Conservation (phyloP, 2,113 vertebrate genomes). For the Struthio camelus region DNA sequence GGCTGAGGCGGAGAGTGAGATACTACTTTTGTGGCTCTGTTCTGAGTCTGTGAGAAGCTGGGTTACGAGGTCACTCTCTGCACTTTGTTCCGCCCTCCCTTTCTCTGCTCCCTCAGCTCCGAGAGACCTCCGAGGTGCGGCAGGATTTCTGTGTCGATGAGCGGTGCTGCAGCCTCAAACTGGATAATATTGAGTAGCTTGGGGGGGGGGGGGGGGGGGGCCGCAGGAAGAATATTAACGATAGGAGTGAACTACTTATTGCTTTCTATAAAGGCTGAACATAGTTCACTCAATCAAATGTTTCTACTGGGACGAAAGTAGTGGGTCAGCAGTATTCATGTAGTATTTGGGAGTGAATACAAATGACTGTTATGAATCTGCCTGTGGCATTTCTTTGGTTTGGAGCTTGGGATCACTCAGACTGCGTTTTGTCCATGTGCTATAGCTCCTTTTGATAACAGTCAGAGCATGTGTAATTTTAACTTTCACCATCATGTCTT, state of each 20-base stretch:
- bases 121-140: not conserved
- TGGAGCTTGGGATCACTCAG: not conserved
- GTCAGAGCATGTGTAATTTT: conserved; percentile 16
- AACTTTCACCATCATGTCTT: not conserved
- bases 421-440: conserved; percentile 11
- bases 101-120: not conserved
- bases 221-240: not conserved
- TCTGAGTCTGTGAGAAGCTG: not conserved
- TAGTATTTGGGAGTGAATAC: not conserved
- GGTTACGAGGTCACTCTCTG: not conserved
- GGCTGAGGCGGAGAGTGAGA: not conserved
- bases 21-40: not conserved
- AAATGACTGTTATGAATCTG: not conserved
- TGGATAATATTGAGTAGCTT: not conserved
- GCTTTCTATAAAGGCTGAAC: not conserved
- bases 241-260: not conserved
- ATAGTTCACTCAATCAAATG: fast-evolving
- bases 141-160: not conserved
- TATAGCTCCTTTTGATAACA: conserved; percentile 15
- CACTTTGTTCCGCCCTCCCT: not conserved
- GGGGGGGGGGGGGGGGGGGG: not conserved
- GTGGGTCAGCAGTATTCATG: not conserved
- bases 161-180: not conserved
- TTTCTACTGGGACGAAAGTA: not conserved
- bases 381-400: conserved; percentile 20